phyloP scores from a whole-genome alignment of 2,888 invertebrate genomes.

The Cetonia aurata region DNA sequence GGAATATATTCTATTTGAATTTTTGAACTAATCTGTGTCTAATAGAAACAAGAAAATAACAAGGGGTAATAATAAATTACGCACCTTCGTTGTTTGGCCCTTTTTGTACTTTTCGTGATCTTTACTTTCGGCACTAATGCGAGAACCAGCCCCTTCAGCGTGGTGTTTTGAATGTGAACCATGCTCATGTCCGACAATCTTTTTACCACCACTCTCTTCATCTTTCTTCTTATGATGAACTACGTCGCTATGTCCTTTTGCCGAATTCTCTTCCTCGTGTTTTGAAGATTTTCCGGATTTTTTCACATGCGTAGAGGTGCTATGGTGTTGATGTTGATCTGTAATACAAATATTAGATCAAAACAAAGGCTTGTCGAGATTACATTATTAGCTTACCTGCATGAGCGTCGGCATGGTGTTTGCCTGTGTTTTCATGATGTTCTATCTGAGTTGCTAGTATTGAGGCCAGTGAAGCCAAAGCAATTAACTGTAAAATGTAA shows the following conservation, averaged over 20 bases:
- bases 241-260: conserved; percentile 58
- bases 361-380: background rate
- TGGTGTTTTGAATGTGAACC: conserved; percentile 57
- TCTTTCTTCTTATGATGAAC: conserved; percentile 58
- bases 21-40: no score
- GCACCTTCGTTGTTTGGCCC: conserved; percentile 60
- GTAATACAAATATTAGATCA: conserved; percentile 13
- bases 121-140: no score
- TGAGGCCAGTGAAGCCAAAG: conserved; percentile 11
- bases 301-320: conserved; percentile 52
- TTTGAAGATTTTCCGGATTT: conserved; percentile 55
- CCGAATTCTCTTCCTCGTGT: conserved; percentile 60
- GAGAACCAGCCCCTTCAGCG: conserved; percentile 56
- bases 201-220: conserved; percentile 61
- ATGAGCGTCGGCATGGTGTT: conserved; percentile 14
- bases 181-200: conserved; percentile 57
- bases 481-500: conserved; percentile 8
- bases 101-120: conserved; percentile 61
- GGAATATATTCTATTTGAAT: no score
- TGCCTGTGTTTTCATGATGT: conserved; percentile 7
- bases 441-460: conserved; percentile 21
- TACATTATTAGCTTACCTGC: background rate
- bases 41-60: no score
- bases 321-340: conserved; percentile 52
- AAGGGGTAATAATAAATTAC: background rate